Base-by-base conservation (phyloP, 2,797 vertebrate genomes). In the Premnoplex brunnescens region DNA sequence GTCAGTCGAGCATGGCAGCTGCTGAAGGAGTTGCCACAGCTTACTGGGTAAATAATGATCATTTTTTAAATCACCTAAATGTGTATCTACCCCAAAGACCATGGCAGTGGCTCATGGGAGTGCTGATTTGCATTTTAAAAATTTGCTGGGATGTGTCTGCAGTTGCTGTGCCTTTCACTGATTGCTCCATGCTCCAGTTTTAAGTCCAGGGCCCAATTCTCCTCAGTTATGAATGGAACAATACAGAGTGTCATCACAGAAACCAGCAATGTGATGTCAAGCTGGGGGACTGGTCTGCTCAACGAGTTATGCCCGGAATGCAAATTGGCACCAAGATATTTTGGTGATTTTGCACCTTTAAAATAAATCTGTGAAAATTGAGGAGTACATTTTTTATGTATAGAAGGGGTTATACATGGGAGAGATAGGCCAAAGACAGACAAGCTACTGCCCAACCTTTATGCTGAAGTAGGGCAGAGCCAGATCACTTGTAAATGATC, bases 11-110 rank as follows among this genome's bases (percentile, higher is more conserved):
- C 96, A 82, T 96, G 92, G 95, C 96, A 88, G 89, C 81, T 92
- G 89, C 95, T 92, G 94, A 92, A 97, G 95, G 89, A 96, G 93
- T 94, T 95, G 87, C 93, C 91, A 95, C 90, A 95, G 93, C 93
- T 96, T 96, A 95, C 90, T 95, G 93, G 93, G 91, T 96, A 97
- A 97, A 97, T 97, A 97, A 96, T 95, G 95, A 96, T 96, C 87
- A 0, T 74, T 97, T 97, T 87, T 91, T 41, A 95, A 96, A 97
- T 94, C 91, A 94, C 91, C 90, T 93, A 95, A 96, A 95, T 89
- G 81, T 34, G 13, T 78, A 94, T 93, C 89, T 95, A 95, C 91
- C 95, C 95, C 56, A 91, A 97, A 96, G 95, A 96, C 88, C 91
- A 77, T 66, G 89, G 91, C 1, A 0, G 64, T 51, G 82, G 82